These are phyloP conservation scores for Clavelina lepadiformis DNA, from an alignment of 23 tunicate genomes.

Conservation along the genomic window DNA sequence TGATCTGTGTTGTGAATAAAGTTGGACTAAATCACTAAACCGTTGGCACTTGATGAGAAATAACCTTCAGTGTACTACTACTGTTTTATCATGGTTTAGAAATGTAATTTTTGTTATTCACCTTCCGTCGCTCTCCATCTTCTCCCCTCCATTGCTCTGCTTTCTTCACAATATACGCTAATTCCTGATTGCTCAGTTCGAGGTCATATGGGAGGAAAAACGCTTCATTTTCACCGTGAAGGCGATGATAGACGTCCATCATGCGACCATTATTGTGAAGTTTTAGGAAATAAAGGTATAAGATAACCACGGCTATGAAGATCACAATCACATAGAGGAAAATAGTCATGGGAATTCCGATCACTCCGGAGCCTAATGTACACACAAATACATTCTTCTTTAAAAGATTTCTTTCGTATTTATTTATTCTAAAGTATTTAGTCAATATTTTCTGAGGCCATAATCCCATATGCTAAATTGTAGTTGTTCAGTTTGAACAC, in stretches of 20 bases:
- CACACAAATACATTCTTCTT: neutral
- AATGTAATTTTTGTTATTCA: neutral
- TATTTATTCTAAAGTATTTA: too few relatives aligned
- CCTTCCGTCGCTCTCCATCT: slow-evolving; percentile 91
- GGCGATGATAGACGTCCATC: slow-evolving; percentile 85
- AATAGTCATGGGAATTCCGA: slow-evolving; percentile 87
- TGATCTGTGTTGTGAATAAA: too few relatives aligned
- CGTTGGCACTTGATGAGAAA: too few relatives aligned
- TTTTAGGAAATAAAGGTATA: slow-evolving; percentile 89
- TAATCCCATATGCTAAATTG: too few relatives aligned
- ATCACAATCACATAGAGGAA: slow-evolving; percentile 77
- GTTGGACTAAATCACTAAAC: too few relatives aligned
- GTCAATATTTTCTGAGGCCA: too few relatives aligned
- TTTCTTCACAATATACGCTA: slow-evolving; percentile 70
- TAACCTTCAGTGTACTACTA: too few relatives aligned
- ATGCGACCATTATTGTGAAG: slow-evolving; percentile 94
- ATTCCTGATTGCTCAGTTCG: slow-evolving; percentile 86
- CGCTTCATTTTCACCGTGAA: slow-evolving; percentile 61
- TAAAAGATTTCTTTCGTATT: neutral
- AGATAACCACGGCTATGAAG: slow-evolving; percentile 59
- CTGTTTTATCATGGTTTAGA: too few relatives aligned
- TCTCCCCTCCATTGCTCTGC: slow-evolving; percentile 95
- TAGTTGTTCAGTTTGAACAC: too few relatives aligned
- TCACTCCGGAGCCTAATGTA: slow-evolving; percentile 85
- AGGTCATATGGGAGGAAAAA: slow-evolving; percentile 89